Base-by-base conservation (phyloP, 2,797 vertebrate genomes). In the Liasis olivaceus region DNA sequence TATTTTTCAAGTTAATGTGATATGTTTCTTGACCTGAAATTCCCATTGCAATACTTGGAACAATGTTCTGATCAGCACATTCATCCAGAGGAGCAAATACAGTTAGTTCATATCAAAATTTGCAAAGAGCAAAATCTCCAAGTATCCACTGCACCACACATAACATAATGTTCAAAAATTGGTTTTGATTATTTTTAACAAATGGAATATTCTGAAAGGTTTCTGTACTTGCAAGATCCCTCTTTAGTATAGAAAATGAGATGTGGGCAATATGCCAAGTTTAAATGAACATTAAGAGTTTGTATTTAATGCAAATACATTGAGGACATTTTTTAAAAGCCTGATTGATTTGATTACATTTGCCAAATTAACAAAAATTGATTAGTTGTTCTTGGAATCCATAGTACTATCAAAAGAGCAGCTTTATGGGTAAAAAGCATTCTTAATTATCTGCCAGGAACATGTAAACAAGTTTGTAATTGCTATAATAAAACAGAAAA, bases 321-420 rank as follows among this genome's bases (percentile, higher is more conserved):
- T 94, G 93, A 91, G 87, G 56, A 0, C 2, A 36, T 51, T 84
- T 69, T 88, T 94, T 22, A 63, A 7, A 91, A 90, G 64, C 60
- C 92, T 95, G 89, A 95, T 95, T 97, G 93, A 94, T 94, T 95
- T 93, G 59, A 94, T 96, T 94, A 69, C 91, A 91, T 91, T 94
- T 93, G 85, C 94, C 90, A 94, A 86, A 95, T 95, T 94, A 95
- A 93, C 20, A 93, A 93, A 56, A 93, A 95, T 87, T 87, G 92
- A 92, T 94, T 93, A 93, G 51, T 92, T 95, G 24, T 59, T 26
- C 0, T 96, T 42, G 1, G 7, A 93, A 92, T 95, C 94, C 84
- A 93, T 85, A 85, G 42, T 84, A 90, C n/a, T 94, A 88, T 28
- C 89, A 95, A 85, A 95, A 96, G 60, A 95, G 54, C 22, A 91